Evolutionary conservation across 1,140 invertebrate genomes (phyloP).

Genomic region (Drosophila jambulina): DNA sequence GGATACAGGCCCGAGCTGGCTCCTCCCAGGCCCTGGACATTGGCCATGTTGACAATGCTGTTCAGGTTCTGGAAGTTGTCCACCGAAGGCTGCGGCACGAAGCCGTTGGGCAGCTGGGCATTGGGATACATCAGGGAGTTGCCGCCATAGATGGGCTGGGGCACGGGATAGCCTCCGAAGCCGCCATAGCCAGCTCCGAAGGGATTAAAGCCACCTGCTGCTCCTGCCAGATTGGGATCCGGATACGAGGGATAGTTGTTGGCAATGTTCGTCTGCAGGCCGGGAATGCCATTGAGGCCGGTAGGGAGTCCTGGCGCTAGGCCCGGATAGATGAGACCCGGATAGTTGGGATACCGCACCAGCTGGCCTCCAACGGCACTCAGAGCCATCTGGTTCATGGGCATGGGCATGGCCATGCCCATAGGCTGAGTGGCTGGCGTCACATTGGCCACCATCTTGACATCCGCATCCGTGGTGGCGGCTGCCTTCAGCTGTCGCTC

Average conservation of each 20-base stretch:
- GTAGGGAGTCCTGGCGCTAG: constrained; percentile 7
- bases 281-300: constrained; percentile 29
- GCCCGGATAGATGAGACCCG: constrained; percentile 43
- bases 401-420: constrained; percentile 30
- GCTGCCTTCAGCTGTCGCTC: constrained; percentile 61
- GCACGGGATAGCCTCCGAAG: constrained; percentile 38
- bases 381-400: constrained; percentile 58
- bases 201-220: constrained; percentile 5
- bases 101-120: constrained; percentile 48
- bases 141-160: constrained; percentile 9
- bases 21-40: constrained; percentile 46
- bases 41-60: constrained; percentile 63
- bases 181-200: constrained; percentile 9
- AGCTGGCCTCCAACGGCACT: constrained; percentile 49
- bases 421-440: constrained; percentile 44
- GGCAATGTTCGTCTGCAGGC: constrained; percentile 49
- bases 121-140: constrained; percentile 34
- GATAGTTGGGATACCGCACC: constrained; percentile 60
- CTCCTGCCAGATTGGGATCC: constrained; percentile 42
- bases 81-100: constrained; percentile 45
- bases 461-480: constrained; percentile 49
- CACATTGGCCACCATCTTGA: constrained; percentile 67
- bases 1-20: constrained; percentile 33
- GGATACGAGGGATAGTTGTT: constrained; percentile 50
- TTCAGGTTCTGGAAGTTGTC: constrained; percentile 59